Conservation (phyloP, 1,140 invertebrate species). For the Monomorium pharaonis region DNA sequence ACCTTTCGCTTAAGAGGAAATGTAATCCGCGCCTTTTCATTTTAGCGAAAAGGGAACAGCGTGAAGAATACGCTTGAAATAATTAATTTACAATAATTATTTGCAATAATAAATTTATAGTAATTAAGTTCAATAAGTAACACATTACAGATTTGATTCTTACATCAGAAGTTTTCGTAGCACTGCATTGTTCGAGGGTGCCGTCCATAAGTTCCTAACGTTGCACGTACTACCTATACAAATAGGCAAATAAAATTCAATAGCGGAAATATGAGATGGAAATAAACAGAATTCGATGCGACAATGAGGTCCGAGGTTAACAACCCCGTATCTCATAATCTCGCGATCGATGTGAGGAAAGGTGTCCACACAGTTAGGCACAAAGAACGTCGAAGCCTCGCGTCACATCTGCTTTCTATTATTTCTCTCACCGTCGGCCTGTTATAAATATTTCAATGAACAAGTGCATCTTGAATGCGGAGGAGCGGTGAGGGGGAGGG, state of each 20-base stretch:
- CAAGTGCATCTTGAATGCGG: constrained; percentile 32
- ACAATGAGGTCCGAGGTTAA: constrained; percentile 11
- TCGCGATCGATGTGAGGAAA: constrained; percentile 32
- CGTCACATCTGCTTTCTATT: constrained; percentile 42
- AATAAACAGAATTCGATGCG: not conserved
- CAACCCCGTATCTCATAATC: constrained; percentile 21
- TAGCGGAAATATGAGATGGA: no score
- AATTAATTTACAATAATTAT: constrained; percentile 2
- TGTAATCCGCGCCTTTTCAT: not conserved
- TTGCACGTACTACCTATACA: not conserved
- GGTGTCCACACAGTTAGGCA: constrained; percentile 12
- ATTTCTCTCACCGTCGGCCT: constrained; percentile 10
- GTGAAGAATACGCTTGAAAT: not conserved
- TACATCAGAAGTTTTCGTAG: not conserved
- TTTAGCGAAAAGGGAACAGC: not conserved
- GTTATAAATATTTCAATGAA: constrained; percentile 54
- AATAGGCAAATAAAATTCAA: not conserved
- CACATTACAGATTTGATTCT: not conserved
- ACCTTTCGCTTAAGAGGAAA: constrained; percentile 4
- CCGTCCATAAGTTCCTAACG: not conserved
- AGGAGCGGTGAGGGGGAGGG: no score
- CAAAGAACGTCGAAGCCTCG: constrained; percentile 34
- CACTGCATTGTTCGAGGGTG: not conserved
- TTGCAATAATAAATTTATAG: not conserved
- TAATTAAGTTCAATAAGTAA: not conserved